These are phyloP conservation scores for Datnioides undecimradiatus DNA, from an alignment of 2,113 vertebrate genomes.

Conservation along the genomic window DNA sequence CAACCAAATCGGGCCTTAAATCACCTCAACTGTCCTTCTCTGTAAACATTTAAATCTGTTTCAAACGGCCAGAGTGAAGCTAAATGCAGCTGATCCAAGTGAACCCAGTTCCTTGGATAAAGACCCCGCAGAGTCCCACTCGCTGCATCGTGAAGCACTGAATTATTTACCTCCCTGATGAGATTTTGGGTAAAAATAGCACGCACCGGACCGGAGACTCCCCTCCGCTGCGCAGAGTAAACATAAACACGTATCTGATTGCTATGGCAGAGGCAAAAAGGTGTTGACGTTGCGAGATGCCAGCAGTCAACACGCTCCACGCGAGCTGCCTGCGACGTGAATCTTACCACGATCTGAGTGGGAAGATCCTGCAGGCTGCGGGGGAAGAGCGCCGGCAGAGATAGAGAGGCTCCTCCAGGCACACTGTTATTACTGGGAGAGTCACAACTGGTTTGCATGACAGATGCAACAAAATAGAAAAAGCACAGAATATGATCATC, in stretches of 20 bases:
- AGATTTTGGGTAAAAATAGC: slow-evolving; percentile 69
- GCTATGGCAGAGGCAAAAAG: slow-evolving; percentile 13
- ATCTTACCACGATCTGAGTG: slow-evolving; percentile 70
- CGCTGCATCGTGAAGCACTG: slow-evolving; percentile 51
- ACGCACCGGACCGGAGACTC: background rate
- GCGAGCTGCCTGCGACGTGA: background rate
- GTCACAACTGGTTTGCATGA: slow-evolving; percentile 41
- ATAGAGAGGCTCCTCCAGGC: slow-evolving; percentile 30
- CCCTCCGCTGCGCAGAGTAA: slow-evolving; percentile 4
- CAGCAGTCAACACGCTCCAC: slow-evolving; percentile 29
- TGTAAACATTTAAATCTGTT: background rate
- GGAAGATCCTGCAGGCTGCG: slow-evolving; percentile 56
- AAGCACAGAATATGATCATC: slow-evolving; percentile 44
- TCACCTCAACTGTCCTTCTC: background rate
- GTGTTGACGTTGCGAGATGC: slow-evolving; percentile 37
- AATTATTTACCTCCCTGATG: slow-evolving; percentile 74
- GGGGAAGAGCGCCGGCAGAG: background rate
- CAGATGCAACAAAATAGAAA: slow-evolving; percentile 24
- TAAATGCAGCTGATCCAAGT: background rate
- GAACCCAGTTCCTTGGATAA: slow-evolving; percentile 7
- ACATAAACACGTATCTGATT: slow-evolving; percentile 28
- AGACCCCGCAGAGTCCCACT: slow-evolving; percentile 7
- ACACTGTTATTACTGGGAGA: slow-evolving; percentile 45
- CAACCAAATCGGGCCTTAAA: too few relatives aligned
- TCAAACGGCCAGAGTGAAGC: background rate